Conservation (phyloP, 2,888 invertebrate genomes). For the Tipula confusa region DNA sequence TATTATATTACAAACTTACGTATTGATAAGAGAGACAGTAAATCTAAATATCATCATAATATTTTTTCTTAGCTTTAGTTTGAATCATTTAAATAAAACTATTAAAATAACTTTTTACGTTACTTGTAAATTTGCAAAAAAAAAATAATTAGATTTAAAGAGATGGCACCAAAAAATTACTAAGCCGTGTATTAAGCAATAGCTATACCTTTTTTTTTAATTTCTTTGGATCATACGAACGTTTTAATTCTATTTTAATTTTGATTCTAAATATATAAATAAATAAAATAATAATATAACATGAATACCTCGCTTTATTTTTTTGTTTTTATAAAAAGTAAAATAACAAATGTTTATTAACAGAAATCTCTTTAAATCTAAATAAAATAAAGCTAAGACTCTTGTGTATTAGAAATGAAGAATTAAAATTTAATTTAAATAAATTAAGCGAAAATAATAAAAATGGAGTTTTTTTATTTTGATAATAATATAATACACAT, state of each 20-base stretch:
- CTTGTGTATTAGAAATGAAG: neutral
- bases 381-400: neutral
- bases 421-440: neutral
- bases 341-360: neutral
- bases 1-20: no score
- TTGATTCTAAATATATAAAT: neutral
- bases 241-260: neutral
- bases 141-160: neutral
- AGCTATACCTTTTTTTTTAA: neutral
- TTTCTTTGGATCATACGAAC: neutral
- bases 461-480: neutral
- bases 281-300: neutral
- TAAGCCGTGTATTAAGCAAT: neutral
- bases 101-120: neutral
- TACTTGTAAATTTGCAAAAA: neutral
- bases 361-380: neutral
- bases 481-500: neutral
- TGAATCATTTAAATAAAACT: neutral
- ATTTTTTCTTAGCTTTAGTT: neutral
- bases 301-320: slow-evolving; percentile 15
- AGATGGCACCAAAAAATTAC: no score
- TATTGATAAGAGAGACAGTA: neutral
- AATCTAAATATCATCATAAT: neutral
- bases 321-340: neutral
- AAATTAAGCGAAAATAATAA: neutral